These are phyloP conservation scores for Aphelenchoides bicaudatus DNA, from an alignment of 2,888 invertebrate species.

Conservation along the genomic window DNA sequence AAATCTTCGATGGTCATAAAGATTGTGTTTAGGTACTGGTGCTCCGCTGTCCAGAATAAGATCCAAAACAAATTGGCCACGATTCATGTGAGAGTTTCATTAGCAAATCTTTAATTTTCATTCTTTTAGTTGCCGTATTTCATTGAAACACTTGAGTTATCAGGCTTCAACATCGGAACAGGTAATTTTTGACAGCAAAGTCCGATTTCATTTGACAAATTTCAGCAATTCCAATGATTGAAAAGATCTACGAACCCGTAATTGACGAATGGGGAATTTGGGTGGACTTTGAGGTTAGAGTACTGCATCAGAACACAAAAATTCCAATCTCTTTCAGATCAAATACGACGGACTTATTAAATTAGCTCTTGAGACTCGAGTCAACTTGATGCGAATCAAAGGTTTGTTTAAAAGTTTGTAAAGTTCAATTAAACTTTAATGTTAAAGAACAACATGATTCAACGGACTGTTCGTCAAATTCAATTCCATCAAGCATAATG, in stretches of 20 bases:
- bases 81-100: slow-evolving; percentile 69
- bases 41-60: slow-evolving; percentile 71
- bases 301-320: not conserved
- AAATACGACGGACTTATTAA: slow-evolving; percentile 69
- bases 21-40: too few relatives aligned
- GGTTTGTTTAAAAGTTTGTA: slow-evolving; percentile 60
- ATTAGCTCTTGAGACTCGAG: slow-evolving; percentile 80
- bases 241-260: slow-evolving; percentile 65
- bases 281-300: slow-evolving; percentile 72
- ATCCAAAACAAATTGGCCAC: slow-evolving; percentile 81
- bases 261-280: slow-evolving; percentile 80
- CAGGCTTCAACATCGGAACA: slow-evolving; percentile 55
- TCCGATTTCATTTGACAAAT: not conserved
- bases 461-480: slow-evolving; percentile 6
- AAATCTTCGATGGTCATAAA: too few relatives aligned
- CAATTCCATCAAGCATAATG: slow-evolving; percentile 6
- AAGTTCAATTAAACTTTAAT: too few relatives aligned
- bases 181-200: slow-evolving; percentile 16
- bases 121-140: slow-evolving; percentile 73
- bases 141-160: slow-evolving; percentile 76
- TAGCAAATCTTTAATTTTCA: slow-evolving; percentile 20
- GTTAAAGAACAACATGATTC: slow-evolving; percentile 30
- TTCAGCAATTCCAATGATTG: slow-evolving; percentile 42
- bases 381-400: slow-evolving; percentile 77
- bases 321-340: too few relatives aligned